Evolutionary conservation across 2,888 invertebrate species (phyloP).

Genomic region (Eupithecia tripunctaria): DNA sequence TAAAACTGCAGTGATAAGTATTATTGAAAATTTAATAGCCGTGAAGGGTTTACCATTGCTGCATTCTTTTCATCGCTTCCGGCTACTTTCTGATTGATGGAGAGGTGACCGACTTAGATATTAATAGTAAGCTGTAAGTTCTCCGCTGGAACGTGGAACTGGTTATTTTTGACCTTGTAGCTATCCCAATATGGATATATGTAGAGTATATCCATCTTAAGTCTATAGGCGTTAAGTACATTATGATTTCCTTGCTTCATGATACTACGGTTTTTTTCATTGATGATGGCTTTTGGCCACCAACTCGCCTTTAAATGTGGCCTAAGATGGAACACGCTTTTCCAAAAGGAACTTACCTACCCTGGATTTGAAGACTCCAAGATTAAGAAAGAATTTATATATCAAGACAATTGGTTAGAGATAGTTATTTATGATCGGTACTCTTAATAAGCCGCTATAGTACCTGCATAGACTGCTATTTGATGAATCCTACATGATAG

Average conservation of each 20-base stretch:
- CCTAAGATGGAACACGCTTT: no score
- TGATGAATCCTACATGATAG: slow-evolving; percentile 19
- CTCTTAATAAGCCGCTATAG: not conserved
- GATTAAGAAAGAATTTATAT: not conserved
- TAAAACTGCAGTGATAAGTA: slow-evolving; percentile 16
- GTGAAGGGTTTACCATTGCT: slow-evolving; percentile 32
- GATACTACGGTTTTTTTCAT: no score
- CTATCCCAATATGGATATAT: no score
- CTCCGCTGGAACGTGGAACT: not conserved
- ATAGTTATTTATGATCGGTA: not conserved
- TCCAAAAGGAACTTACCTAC: no score
- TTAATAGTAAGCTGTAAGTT: not conserved
- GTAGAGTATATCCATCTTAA: no score
- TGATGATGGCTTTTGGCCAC: no score
- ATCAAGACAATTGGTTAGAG: not conserved
- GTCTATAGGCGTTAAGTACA: no score
- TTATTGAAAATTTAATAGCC: slow-evolving; percentile 44
- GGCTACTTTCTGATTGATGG: slow-evolving; percentile 13
- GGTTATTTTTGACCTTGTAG: not conserved
- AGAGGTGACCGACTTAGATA: slow-evolving; percentile 4
- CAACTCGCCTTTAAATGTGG: no score
- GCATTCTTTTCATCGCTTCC: slow-evolving; percentile 33
- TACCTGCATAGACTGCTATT: not conserved
- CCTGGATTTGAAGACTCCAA: no score
- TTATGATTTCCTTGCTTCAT: not conserved